Base-by-base conservation (phyloP, 2,113 vertebrate genomes). In the Amphilophus citrinellus region DNA sequence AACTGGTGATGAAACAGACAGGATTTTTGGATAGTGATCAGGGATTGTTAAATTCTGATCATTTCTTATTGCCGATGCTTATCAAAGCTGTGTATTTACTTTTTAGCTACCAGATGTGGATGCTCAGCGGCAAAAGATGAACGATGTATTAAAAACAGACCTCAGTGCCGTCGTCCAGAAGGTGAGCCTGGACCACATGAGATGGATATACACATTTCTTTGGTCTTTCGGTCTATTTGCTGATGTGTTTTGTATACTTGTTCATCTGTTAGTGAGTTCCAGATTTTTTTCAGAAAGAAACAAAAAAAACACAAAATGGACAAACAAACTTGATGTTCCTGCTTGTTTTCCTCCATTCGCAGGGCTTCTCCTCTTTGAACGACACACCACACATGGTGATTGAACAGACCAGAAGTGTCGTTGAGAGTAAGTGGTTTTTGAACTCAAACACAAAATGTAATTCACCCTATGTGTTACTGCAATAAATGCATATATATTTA, bases 361-460 rank as follows among this genome's bases (percentile, higher is more conserved):
- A 99, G 98, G 97, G 97, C 11, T 96, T 96, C 84, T 79, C 91
- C 47, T 95, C 97, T 62, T 95, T 99, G 85, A 97, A 98, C 79
- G 88, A 96, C 86, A 98, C 98, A 3, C 97, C 98, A 2, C 89
- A 94, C 17, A 92, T 96, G 92, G 96, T 99, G 50, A 87, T 94
- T 22, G 95, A 96, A 66, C 97, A 99, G 93, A 98, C 96, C 22
- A 90, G 73, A 75, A 90, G 89, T 63, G 84, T 97, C n/a, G 82
- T 97, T 13, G 91, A 95, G 88, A 97, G 98, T 99, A 87, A 97
- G 92, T 68, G 10, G 42, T 9, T n/a, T 27, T 66, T 5, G 0
- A 61, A 11, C 22, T 27, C 50, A 71, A 44, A 56, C 3, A 44
- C 18, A 42, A 60, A n/a, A 53, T 18, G 32, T 15, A n/a, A 82